Conservation (phyloP, 2,797 vertebrate species). For the Odontamblyopus lacepedii region DNA sequence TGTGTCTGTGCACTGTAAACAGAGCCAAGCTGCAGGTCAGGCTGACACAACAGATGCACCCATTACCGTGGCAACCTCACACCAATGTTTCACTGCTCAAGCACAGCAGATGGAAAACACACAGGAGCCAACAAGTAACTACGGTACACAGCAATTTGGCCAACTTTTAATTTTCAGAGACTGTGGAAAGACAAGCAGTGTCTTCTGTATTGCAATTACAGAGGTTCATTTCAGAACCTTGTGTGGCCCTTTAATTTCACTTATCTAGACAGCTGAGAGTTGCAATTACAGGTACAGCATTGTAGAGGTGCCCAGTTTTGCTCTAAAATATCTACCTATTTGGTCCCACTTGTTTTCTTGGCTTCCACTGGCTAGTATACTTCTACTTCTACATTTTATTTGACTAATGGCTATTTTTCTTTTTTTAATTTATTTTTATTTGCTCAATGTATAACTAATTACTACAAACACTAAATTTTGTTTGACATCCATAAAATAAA, state of each 20-base stretch:
- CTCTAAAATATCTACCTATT: not conserved
- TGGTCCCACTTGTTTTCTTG: not conserved
- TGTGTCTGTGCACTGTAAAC: constrained; percentile 44
- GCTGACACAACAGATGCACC: constrained; percentile 56
- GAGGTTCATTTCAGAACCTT: constrained; percentile 3
- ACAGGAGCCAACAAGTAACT: constrained; percentile 19
- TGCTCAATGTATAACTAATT: too few species aligned
- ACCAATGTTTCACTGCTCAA: constrained; percentile 40
- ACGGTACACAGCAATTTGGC: constrained; percentile 6
- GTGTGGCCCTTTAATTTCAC: constrained; percentile 59
- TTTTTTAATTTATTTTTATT: too few species aligned
- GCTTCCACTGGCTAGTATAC: not conserved
- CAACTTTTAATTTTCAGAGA: constrained; percentile 20
- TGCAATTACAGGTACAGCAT: not conserved
- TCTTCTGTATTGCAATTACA: constrained; percentile 16
- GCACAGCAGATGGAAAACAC: constrained; percentile 25
- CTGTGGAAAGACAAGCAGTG: not conserved
- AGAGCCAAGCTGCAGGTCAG: constrained; percentile 44
- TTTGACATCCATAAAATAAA: too few species aligned
- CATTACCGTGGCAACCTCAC: constrained; percentile 48
- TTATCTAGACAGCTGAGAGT: constrained; percentile 52
- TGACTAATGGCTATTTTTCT: too few species aligned
- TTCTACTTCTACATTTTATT: too few species aligned
- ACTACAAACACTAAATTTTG: too few species aligned
- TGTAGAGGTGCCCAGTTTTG: not conserved